These are phyloP conservation scores for Pollenia angustigena DNA, from an alignment of 2,888 invertebrate species.

Conservation along the genomic window DNA sequence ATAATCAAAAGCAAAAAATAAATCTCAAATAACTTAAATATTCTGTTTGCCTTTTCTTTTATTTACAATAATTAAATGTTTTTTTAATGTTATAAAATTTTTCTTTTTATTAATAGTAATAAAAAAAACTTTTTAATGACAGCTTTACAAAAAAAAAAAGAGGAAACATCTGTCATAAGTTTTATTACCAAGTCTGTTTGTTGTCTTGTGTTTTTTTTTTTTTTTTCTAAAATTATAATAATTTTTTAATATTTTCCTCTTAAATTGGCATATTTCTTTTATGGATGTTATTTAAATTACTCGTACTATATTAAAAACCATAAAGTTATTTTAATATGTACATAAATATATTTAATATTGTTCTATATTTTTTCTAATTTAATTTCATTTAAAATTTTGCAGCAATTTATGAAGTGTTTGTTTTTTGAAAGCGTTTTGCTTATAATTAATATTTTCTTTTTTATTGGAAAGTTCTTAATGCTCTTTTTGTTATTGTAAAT, in stretches of 20 bases:
- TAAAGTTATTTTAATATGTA: constrained; percentile 10
- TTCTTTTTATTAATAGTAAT: not conserved
- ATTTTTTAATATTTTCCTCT: constrained; percentile 22
- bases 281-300: constrained; percentile 17
- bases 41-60: constrained; percentile 54
- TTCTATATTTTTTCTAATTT: constrained; percentile 2
- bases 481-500: constrained; percentile 14
- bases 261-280: constrained; percentile 39
- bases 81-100: constrained; percentile 2
- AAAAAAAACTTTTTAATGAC: not conserved
- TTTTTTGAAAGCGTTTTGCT: constrained; percentile 36
- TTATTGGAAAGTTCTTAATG: not conserved
- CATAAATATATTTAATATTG: constrained; percentile 8
- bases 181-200: not conserved
- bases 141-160: not conserved
- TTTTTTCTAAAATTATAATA: constrained; percentile 13
- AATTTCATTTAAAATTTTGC: constrained; percentile 52
- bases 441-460: constrained; percentile 2
- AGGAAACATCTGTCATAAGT: not conserved
- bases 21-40: constrained; percentile 33
- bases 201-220: constrained; percentile 33
- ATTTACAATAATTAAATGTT: not conserved
- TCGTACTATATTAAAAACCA: constrained; percentile 8
- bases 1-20: constrained; percentile 32
- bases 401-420: constrained; percentile 72